These are phyloP conservation scores for Caenorhabditis wallacei DNA, from an alignment of 2,888 invertebrate species.

Conservation along the genomic window DNA sequence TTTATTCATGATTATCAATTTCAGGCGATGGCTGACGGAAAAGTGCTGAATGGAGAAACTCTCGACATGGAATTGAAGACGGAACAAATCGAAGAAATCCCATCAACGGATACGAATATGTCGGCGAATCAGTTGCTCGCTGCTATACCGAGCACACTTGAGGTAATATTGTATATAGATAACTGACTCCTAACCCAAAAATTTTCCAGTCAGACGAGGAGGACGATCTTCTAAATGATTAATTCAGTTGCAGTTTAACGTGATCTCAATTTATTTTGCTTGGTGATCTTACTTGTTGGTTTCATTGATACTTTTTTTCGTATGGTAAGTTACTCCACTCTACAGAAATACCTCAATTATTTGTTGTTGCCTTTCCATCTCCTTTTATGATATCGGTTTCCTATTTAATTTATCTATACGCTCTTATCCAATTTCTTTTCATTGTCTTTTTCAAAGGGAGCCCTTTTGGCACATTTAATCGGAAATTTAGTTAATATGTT, in stretches of 20 bases:
- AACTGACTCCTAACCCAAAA: neutral
- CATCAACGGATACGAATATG: conserved; percentile 63
- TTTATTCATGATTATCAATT: neutral
- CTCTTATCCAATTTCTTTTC: neutral
- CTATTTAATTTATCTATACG: conserved; percentile 5
- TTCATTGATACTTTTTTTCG: conserved; percentile 22
- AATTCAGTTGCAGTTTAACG: conserved; percentile 6
- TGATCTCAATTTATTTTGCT: conserved; percentile 23
- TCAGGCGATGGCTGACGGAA: conserved; percentile 56
- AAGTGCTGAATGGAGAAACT: conserved; percentile 46
- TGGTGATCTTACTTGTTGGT: conserved; percentile 52
- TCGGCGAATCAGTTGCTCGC: conserved; percentile 59
- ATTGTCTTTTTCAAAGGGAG: neutral
- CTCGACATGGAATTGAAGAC: conserved; percentile 64
- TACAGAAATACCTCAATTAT: conserved; percentile 35
- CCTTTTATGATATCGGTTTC: neutral
- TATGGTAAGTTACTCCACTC: conserved; percentile 35
- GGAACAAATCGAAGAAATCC: conserved; percentile 48
- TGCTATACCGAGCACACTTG: conserved; percentile 53
- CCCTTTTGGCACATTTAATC: neutral
- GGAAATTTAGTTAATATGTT: no score
- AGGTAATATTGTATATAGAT: conserved; percentile 14
- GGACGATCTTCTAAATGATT: conserved; percentile 57
- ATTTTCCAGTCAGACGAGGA: conserved; percentile 64
- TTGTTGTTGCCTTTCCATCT: conserved; percentile 28